Percentiles rank a stretch among this genome's conserved stretches.
Conservation (phyloP, 2,113 vertebrate species). For the Tachysurus vachellii region DNA sequence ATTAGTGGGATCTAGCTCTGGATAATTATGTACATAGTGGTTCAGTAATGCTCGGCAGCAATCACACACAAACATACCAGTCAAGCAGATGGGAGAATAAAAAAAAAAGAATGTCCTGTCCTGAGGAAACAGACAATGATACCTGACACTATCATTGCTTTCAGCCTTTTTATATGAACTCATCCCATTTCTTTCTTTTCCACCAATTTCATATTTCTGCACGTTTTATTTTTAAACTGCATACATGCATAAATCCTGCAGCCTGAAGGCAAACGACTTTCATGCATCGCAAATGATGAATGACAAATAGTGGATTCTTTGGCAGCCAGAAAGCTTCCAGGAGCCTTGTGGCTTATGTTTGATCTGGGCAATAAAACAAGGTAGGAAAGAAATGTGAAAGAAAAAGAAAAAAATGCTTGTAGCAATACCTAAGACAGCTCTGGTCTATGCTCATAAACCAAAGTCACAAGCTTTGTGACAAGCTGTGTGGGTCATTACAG, state of each 20-base stretch:
- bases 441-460: slow-evolving; percentile 54
- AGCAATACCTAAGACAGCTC: slow-evolving; percentile 65
- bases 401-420: slow-evolving; percentile 38
- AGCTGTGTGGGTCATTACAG: slow-evolving; percentile 69
- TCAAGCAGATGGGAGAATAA: slow-evolving; percentile 56
- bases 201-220: slow-evolving; percentile 52
- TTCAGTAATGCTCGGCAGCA: slow-evolving; percentile 51
- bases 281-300: slow-evolving; percentile 73
- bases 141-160: slow-evolving; percentile 61
- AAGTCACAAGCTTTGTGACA: slow-evolving; percentile 67
- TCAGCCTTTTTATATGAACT: slow-evolving; percentile 56
- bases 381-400: slow-evolving; percentile 49
- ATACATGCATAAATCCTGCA: slow-evolving; percentile 57
- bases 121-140: slow-evolving; percentile 58
- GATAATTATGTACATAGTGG: slow-evolving; percentile 64
- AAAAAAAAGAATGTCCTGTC: slow-evolving; percentile 55
- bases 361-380: slow-evolving; percentile 66
- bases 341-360: slow-evolving; percentile 70
- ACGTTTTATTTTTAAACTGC: slow-evolving; percentile 62
- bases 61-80: slow-evolving; percentile 49
- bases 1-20: slow-evolving; percentile 54
- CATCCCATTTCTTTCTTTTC: slow-evolving; percentile 61
- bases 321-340: slow-evolving; percentile 69
- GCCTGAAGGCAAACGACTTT: slow-evolving; percentile 72
- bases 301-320: slow-evolving; percentile 67